Evolutionary conservation across 2,113 vertebrate genomes (phyloP), one percentile per base, ranked within the genome.

Genomic region (Pygoscelis adeliae): DNA sequence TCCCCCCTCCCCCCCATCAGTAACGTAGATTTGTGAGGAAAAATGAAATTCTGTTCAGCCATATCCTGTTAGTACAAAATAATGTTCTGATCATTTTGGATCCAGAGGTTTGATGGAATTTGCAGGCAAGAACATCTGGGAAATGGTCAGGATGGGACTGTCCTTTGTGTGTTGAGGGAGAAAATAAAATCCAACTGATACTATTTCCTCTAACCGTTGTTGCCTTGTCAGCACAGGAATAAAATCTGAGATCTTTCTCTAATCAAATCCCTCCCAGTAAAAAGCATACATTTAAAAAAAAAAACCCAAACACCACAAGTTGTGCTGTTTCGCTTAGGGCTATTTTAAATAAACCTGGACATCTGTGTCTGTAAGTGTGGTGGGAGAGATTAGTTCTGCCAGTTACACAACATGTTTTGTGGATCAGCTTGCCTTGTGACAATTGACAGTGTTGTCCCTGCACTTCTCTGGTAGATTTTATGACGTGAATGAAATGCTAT

Each of bases 281-380:
- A 65, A 88, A 61, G 27, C 30, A 65, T 65, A 10, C 13, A 32
- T 82, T 73, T 2, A 0, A 23, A 44, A 72, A 42, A 42, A 42
- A 83, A 67, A 52, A 27, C 2, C 3, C 42, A 58, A 84, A 38
- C 56, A 61, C 56, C 44, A 11, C 11, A 55, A 82, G 50, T 73
- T 83, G 14, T 83, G 50, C 47, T 80, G 27, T 88, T 95, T 90
- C 0, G 0, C 62, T 69, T 56, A 49, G 34, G 62, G 58, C 56
- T 91, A 20, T 96, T 97, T 95, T 94, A 94, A 94, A 94, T 79
- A 87, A 91, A 90, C 62, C 82, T 87, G 95, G 81, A 90, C 73
- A 91, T 94, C 77, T 95, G 87, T 91, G 87, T 85, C 67, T 93
- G 16, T 81, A 67, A 95, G 77, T 36, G 38, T 91, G 40, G 30